Evolutionary conservation across 92 coral and sea anemone genomes (phyloP), one percentile per base, ranked within the genome.

Genomic region (Epizoanthus illoricatus): DNA sequence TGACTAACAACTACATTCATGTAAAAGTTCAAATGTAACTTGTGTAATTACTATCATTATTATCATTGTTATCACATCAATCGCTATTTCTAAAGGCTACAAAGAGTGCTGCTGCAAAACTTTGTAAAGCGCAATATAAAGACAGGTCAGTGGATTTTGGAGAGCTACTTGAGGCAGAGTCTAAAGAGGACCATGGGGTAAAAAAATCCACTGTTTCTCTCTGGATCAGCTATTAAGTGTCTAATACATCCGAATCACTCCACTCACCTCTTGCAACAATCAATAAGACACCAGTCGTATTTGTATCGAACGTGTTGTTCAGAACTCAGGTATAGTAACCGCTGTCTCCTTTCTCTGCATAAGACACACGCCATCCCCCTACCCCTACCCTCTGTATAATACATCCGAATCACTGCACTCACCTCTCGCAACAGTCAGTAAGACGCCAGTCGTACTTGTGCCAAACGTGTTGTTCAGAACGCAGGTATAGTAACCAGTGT

Each of bases 251-350:
- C 36, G 39, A 21, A 66, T 15, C 17, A 42, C 12, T 24, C 1
- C 17, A 9, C 81, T 75, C 45, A 60, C 81, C 81, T 60, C 60
- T 75, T 8, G 81, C 56, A 36, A 75, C 81, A 75, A 0, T 59
- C 54, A 75, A 39, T 60, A 2, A 18, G 60, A 75, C 81, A 57
- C 21, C 43, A 7, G 68, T 60, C 12, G 81, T 75, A 10, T 16
- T 49, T 18, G 11, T 23, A 68, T 69, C 81, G 59, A 75, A 75
- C 56, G 81, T 23, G 6, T 63, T 28, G 55, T 59, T 75, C 57
- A 75, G 18, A 6, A 75, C 69, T 39, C 81, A 75, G 18, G 57
- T 36, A 40, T 75, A 75, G 39, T 5, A 13, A 56, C 80, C 80
- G 67, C 67, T 75, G 80, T 75, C 80, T 7, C n/a, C 4, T 16